Base-by-base conservation (phyloP, 2,888 invertebrate genomes). In the Acanthococcus lagerstroemiae region DNA sequence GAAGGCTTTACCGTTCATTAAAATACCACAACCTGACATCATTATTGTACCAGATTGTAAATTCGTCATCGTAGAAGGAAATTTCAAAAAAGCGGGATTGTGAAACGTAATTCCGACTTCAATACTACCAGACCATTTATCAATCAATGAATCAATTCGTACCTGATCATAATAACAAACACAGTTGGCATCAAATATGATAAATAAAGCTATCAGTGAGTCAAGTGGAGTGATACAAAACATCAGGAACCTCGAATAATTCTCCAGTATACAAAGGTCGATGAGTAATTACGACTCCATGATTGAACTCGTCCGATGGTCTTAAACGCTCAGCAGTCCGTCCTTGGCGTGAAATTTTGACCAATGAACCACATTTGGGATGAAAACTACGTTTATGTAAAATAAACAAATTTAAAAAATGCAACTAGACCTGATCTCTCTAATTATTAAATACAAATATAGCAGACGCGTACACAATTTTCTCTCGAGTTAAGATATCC, bases 51-150 rank as follows among this genome's bases (percentile, higher is more conserved):
- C 84, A 1, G 77, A 77, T 67, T 93, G 84, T 89, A 95, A 90
- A 75, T 95, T 95, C 0, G 95, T 95, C 94, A 96, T 95, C 1
- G 95, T 96, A 0, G 95, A 92, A 2, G 95, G 96, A 76, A 95
- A 95, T 68, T 93, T 87, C 67, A 95, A 80, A 0, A 85, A 85
- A 1, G 86, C 84, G 2, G 96, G 95, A 77, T 93, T 91, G 74
- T 95, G 95, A 12, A 91, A 89, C 0, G 95, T 95, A 7, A 96
- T 88, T 37, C 94, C 95, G 70, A 94, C 91, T 82, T 92, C 92
- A 71, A 92, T 87, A 73, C 90, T 90, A 0, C 92, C 92, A 45
- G 93, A 94, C 95, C 95, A 95, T 74, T 95, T 91, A 74, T 92
- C 92, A 6, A 95, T 93, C 69, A 96, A 81, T 72, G 87, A 83